Base-by-base conservation (phyloP, 2,888 invertebrate genomes). In the Adineta ricciae region DNA sequence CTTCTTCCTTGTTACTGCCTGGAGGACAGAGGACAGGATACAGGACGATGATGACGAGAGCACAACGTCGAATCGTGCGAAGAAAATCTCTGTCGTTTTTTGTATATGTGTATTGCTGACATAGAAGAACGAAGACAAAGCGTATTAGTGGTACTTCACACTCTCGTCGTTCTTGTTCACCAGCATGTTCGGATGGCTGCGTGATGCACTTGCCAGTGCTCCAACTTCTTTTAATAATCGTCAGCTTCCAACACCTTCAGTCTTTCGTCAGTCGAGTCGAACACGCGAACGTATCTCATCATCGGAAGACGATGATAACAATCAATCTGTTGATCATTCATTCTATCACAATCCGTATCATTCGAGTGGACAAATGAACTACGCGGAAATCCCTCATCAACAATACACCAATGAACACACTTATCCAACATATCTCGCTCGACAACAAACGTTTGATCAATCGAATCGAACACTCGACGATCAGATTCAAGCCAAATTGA, bases 261-360 rank as follows among this genome's bases (percentile, higher is more conserved):
- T 64, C 32, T 64, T 64, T 19, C 27, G 32, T 64, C 64, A 64
- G 32, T 16, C 27, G 8, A 27, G 19, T 19, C 64, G 32, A 32
- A 19, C 24, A 32, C 16, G 32, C 19, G 5, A 32, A 32, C 16
- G 32, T 5, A 27, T 64, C 16, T 56, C 14, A 2, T 56, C 27
- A 9, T 56, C 56, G 19, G 64, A 64, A 0, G 64, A 64, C 32
- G 32, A 36, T 32, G 19, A 16, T 32, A 32, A 3, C 4, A 32
- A 32, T 19, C 32, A 19, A 64, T 64, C 64, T 0, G 32, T 32
- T 64, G 19, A 27, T 78, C 21, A 78, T 41, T 78, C 78, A 41
- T 78, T 78, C 9, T 78, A 78, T 78, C 78, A 78, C 41, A 78
- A 78, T 78, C 78, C 78, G 14, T 78, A 78, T 41, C 78, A 41